Percentiles rank a stretch among this genome's conserved stretches.
phyloP scores from a whole-genome alignment of 2,797 vertebrate species.

The Gila robusta region DNA sequence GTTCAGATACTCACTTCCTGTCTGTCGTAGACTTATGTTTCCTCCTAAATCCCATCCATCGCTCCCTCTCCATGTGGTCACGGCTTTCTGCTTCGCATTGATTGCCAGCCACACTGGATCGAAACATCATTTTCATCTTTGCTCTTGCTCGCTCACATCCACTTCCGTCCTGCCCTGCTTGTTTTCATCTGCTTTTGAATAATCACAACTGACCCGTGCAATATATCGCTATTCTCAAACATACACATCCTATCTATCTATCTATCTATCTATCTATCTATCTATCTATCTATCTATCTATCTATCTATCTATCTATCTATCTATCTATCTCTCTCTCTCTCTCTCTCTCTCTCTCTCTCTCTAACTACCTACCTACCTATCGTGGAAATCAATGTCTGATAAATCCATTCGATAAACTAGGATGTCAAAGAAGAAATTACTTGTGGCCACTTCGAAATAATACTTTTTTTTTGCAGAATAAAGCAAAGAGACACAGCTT shows the following conservation, averaged over 20 bases:
- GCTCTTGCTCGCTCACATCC: not conserved
- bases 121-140: conserved; percentile 55
- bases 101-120: conserved; percentile 41
- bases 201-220: not conserved
- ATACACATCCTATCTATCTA: not conserved
- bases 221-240: not conserved
- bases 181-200: conserved; percentile 43
- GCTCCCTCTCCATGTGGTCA: conserved; percentile 34
- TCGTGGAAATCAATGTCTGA: not conserved
- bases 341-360: not conserved
- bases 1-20: not conserved
- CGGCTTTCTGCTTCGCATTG: conserved; percentile 43
- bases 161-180: conserved; percentile 7
- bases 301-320: not conserved
- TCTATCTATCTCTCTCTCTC: not conserved
- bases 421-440: not conserved
- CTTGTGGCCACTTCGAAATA: not conserved
- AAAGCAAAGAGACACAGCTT: not conserved
- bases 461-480: not conserved
- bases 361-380: not conserved
- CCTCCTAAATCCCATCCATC: conserved; percentile 6
- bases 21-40: conserved; percentile 1
- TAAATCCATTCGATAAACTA: not conserved
- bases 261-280: not conserved
- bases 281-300: not conserved